Conservation (phyloP, 2,797 vertebrate genomes). For the Sebastes diaconus region DNA sequence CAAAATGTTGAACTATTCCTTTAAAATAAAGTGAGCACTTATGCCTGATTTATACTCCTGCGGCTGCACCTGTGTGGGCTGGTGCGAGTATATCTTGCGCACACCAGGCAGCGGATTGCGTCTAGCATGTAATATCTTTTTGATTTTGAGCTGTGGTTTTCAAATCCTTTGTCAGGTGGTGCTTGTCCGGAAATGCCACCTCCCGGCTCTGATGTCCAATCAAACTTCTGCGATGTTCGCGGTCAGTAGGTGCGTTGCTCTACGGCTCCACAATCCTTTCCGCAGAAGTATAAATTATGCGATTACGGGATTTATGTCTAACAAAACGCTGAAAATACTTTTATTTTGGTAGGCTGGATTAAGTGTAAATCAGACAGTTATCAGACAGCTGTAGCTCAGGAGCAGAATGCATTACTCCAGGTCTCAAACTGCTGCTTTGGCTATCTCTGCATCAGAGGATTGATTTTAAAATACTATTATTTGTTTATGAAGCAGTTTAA, state of each 20-base stretch:
- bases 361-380: not conserved
- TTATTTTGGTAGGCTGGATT: not conserved
- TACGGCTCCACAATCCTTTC: not conserved
- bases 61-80: not conserved
- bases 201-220: too few species aligned
- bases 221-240: not conserved
- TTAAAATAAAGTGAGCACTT: not conserved
- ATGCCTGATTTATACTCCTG: not conserved
- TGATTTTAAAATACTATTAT: conserved; percentile 15
- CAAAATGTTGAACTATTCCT: not conserved
- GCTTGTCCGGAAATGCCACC: too few species aligned
- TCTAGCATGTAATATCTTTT: not conserved
- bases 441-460: not conserved
- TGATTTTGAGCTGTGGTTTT: not conserved
- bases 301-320: not conserved
- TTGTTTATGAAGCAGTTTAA: conserved; percentile 19
- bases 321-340: not conserved
- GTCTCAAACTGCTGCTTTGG: conserved; percentile 1
- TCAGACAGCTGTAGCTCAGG: not conserved
- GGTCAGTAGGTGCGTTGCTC: too few species aligned
- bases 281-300: too few species aligned
- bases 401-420: conserved; percentile 4
- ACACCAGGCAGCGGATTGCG: not conserved
- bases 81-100: not conserved
- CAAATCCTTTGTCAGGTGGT: not conserved